Evolutionary conservation across 2,888 invertebrate species (phyloP).

Genomic region (Ischnus inquisitorius): DNA sequence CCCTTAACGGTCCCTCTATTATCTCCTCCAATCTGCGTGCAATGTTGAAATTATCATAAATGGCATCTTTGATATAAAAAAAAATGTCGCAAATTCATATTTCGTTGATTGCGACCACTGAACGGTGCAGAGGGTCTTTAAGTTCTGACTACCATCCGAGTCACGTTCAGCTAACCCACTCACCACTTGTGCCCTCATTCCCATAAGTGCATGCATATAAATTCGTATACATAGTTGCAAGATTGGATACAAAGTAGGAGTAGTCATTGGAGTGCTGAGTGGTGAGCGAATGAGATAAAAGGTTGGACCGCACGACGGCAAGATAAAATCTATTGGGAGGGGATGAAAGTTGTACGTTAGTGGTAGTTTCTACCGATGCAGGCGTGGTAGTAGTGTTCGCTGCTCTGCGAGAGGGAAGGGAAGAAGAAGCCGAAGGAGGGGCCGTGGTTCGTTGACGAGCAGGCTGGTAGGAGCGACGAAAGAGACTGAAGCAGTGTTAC

Average conservation of each 20-base stretch:
- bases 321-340: constrained; percentile 14
- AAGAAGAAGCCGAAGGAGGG: constrained; percentile 35
- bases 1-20: neutral
- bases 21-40: constrained; percentile 10
- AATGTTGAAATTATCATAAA: constrained; percentile 50
- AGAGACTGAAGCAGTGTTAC: constrained; percentile 55
- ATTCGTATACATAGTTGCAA: neutral
- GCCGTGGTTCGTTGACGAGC: neutral
- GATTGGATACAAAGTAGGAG: constrained; percentile 5
- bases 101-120: constrained; percentile 43
- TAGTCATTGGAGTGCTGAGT: constrained; percentile 17
- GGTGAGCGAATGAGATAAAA: constrained; percentile 12
- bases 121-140: constrained; percentile 55
- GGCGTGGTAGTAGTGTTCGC: constrained; percentile 43
- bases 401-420: constrained; percentile 34
- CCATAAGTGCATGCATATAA: constrained; percentile 22
- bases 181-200: constrained; percentile 28
- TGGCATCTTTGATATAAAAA: constrained; percentile 20
- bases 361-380: constrained; percentile 22
- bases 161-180: constrained; percentile 8
- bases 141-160: constrained; percentile 1
- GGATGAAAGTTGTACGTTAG: constrained; percentile 18
- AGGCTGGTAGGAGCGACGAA: constrained; percentile 11
- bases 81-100: constrained; percentile 17
- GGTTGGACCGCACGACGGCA: constrained; percentile 19